Conservation (phyloP, 2,113 vertebrate species). For the Heteronetta atricapilla region DNA sequence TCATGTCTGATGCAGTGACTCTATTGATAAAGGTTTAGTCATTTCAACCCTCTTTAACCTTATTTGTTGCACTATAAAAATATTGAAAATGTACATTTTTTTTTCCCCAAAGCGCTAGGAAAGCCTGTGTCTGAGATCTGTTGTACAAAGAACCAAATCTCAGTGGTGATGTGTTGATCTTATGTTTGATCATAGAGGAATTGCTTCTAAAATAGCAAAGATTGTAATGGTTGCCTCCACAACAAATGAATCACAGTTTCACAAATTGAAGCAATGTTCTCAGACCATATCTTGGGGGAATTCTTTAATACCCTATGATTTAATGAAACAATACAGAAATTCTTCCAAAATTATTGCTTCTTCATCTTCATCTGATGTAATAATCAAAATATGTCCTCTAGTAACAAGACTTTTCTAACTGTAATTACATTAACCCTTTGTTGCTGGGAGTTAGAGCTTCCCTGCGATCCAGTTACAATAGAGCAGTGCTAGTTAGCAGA, state of each 20-base stretch:
- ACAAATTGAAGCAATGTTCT: slow-evolving; percentile 77
- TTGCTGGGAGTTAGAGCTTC: slow-evolving; percentile 8
- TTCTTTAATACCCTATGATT: slow-evolving; percentile 74
- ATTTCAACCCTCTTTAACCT: slow-evolving; percentile 40
- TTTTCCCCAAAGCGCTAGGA: neutral
- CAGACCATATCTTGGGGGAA: slow-evolving; percentile 73
- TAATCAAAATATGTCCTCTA: slow-evolving; percentile 79
- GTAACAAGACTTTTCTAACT: slow-evolving; percentile 68
- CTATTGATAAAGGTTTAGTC: slow-evolving; percentile 13
- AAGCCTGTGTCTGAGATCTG: neutral
- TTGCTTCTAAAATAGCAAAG: slow-evolving; percentile 54
- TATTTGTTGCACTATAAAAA: neutral
- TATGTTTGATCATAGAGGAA: slow-evolving; percentile 49
- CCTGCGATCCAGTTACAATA: neutral
- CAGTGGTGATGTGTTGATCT: slow-evolving; percentile 1
- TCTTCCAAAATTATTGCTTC: slow-evolving; percentile 74
- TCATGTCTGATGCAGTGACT: slow-evolving; percentile 43
- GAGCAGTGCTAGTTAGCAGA: neutral
- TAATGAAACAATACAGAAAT: slow-evolving; percentile 78
- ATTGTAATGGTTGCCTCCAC: slow-evolving; percentile 62
- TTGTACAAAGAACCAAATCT: neutral
- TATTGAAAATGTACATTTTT: neutral
- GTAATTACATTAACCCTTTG: slow-evolving; percentile 74
- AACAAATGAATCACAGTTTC: slow-evolving; percentile 53
- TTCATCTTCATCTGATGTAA: slow-evolving; percentile 78